These are phyloP conservation scores for Andrena dorsata DNA, from an alignment of 2,888 invertebrate genomes.

Conservation along the genomic window DNA sequence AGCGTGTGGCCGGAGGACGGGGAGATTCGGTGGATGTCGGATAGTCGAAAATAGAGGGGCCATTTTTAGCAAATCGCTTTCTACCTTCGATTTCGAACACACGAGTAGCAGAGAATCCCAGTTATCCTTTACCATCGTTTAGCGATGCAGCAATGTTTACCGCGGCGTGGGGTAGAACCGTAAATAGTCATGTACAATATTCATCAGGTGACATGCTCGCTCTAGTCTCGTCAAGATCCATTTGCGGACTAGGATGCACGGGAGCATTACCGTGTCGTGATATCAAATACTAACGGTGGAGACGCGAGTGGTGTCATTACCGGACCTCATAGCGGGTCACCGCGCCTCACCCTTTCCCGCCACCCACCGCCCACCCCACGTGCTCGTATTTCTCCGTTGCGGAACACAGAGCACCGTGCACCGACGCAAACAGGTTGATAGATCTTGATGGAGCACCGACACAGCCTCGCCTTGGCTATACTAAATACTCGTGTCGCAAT, in stretches of 20 bases:
- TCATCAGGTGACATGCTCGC: conserved; percentile 65
- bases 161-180: not conserved
- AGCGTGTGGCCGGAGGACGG: too few species aligned
- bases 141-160: conserved; percentile 17
- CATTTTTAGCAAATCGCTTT: too few species aligned
- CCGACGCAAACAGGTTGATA: conserved; percentile 67
- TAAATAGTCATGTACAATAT: conserved; percentile 63
- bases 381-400: conserved; percentile 70
- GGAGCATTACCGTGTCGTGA: conserved; percentile 71
- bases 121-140: conserved; percentile 35
- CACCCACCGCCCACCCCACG: conserved; percentile 16
- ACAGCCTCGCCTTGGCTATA: conserved; percentile 24
- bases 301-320: conserved; percentile 74
- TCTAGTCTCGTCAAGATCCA: conserved; percentile 72
- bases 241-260: conserved; percentile 67
- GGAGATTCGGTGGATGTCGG: too few species aligned
- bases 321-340: conserved; percentile 66
- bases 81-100: too few species aligned
- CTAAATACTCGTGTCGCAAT: conserved; percentile 44
- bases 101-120: not conserved
- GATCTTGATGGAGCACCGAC: conserved; percentile 68
- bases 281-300: conserved; percentile 73
- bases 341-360: conserved; percentile 35
- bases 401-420: conserved; percentile 60
- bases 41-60: too few species aligned